Base-by-base conservation (phyloP, 2,113 vertebrate genomes). In the Myrmophylax atrothorax region DNA sequence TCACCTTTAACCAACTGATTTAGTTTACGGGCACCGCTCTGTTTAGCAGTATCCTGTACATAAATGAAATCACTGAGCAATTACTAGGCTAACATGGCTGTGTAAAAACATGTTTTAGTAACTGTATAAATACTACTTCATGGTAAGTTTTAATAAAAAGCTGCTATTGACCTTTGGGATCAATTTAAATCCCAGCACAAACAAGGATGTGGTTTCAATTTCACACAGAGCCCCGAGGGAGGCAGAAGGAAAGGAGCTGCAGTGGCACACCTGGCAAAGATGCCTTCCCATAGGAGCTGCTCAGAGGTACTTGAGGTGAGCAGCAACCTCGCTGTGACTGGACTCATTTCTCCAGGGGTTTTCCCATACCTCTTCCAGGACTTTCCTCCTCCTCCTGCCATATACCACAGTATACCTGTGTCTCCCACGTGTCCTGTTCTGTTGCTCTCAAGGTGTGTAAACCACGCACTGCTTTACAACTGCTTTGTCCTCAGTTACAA, bases 181-280 rank as follows among this genome's bases (percentile, higher is more conserved):
- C 59, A 77, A 70, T 25, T 80, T 55, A 92, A 96, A 94, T 74
- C 72, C 83, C 64, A 93, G 46, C 26, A 67, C 55, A 93, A 90
- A 55, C 9, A n/a, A 52, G 72, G 56, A 74, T 19, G 25, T 42
- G 78, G 40, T 81, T 90, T 89, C 63, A 90, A 22, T 81, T 86
- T 42, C 0, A 0, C 2, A 18, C 33, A 33, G 53, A 82, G 70
- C 49, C 79, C 59, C 0, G 0, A 47, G 69, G 53, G 84, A 89
- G 33, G 53, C 69, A 95, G 56, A 73, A 66, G 47, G 37, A 33
- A 92, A 33, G 0, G 2, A 9, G 37, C 38, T 84, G 77, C 40
- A 12, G 56, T 63, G 76, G 73, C 56, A 72, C 66, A 84, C 18
- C n/a, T 35, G 69, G 47, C 77, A 84, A 52, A 89, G 77, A 26